phyloP scores from a whole-genome alignment of 2,113 vertebrate genomes.

The human (Homo sapiens) region GRCh38 chr6:139893501-139894000 shows the following conservation, averaged over 20 bases:
- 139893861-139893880: neutral
- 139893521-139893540: neutral
- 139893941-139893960: neutral
- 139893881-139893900: neutral
- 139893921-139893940: slow-evolving; percentile 4
- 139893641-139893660: neutral
- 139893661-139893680: neutral
- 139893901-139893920: slow-evolving; percentile 15
- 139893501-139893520: neutral
- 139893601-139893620: neutral
- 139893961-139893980: neutral
- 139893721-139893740: neutral
- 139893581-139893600: neutral
- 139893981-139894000: neutral
- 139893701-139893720: neutral
- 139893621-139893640: neutral
- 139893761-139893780: neutral
- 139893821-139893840: neutral
- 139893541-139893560: neutral
- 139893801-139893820: slow-evolving; percentile 15
- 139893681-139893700: neutral
- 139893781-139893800: neutral
- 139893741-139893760: neutral
- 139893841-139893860: neutral
- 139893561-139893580: neutral